phyloP scores from a whole-genome alignment of 1,140 invertebrate genomes.

The Ctenoplectra terminalis region DNA sequence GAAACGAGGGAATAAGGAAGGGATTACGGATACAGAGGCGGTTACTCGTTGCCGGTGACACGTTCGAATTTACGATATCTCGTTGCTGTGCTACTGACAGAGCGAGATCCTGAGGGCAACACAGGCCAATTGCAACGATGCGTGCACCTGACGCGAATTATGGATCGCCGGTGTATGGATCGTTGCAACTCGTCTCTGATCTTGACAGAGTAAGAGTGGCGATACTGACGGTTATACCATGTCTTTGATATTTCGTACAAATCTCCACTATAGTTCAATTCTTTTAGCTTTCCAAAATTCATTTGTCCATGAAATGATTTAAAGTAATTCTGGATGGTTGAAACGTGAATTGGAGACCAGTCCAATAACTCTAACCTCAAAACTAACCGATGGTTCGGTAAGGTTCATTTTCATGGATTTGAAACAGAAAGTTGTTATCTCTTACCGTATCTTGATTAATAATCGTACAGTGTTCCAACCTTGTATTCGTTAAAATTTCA shows the following conservation, averaged over 20 bases:
- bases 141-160: slow-evolving; percentile 61
- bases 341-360: no score
- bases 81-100: slow-evolving; percentile 45
- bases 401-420: background rate
- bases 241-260: background rate
- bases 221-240: background rate
- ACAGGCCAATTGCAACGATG: slow-evolving; percentile 48
- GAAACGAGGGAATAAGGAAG: slow-evolving; percentile 1
- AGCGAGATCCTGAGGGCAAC: slow-evolving; percentile 25
- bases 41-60: slow-evolving; percentile 58
- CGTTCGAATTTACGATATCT: slow-evolving; percentile 60
- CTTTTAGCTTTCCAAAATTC: background rate
- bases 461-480: no score
- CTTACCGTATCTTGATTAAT: no score
- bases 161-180: slow-evolving; percentile 39
- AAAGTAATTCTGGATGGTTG: background rate
- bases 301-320: background rate
- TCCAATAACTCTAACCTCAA: no score
- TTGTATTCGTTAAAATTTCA: no score
- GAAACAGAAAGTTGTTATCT: no score
- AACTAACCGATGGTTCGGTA: background rate
- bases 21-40: slow-evolving; percentile 23
- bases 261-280: background rate
- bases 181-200: slow-evolving; percentile 44
- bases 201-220: background rate